Percentiles rank a stretch among this genome's conserved stretches.
Evolutionary conservation across 2,797 vertebrate species (phyloP).

Genomic region (Glyptemys insculpta): DNA sequence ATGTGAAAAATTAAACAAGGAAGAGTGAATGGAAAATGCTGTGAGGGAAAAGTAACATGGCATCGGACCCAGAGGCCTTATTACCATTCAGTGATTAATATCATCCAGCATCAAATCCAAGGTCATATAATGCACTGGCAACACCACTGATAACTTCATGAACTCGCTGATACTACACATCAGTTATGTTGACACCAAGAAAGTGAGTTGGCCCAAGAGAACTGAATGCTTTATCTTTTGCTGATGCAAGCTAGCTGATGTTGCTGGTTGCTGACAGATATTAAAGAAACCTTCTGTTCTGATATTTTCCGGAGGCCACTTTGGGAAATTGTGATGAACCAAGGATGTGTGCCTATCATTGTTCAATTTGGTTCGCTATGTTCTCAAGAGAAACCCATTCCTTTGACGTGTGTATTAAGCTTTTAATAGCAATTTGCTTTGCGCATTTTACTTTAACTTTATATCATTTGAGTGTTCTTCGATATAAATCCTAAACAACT

Average conservation of each 20-base stretch:
- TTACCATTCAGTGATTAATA: neutral
- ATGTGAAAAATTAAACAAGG: neutral
- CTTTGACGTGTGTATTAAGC: neutral
- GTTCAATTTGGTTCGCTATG: neutral
- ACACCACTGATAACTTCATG: neutral
- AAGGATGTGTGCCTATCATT: fast-evolving
- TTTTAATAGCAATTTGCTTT: neutral
- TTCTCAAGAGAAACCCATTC: neutral
- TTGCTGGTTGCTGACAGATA: neutral
- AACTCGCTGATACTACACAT: neutral
- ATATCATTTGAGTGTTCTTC: neutral
- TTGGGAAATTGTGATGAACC: neutral
- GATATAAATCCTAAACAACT: neutral
- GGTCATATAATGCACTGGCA: neutral
- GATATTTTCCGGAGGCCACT: neutral
- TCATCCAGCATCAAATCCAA: neutral
- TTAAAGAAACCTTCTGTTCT: neutral
- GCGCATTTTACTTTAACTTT: neutral
- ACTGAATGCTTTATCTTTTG: neutral
- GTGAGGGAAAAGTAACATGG: neutral
- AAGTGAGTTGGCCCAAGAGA: neutral
- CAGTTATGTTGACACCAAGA: neutral
- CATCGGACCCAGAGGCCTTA: neutral
- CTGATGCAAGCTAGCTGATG: neutral
- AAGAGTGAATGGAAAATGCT: neutral